phyloP scores from a whole-genome alignment of 2,113 vertebrate species.

The Microcebus griseorufus region DNA sequence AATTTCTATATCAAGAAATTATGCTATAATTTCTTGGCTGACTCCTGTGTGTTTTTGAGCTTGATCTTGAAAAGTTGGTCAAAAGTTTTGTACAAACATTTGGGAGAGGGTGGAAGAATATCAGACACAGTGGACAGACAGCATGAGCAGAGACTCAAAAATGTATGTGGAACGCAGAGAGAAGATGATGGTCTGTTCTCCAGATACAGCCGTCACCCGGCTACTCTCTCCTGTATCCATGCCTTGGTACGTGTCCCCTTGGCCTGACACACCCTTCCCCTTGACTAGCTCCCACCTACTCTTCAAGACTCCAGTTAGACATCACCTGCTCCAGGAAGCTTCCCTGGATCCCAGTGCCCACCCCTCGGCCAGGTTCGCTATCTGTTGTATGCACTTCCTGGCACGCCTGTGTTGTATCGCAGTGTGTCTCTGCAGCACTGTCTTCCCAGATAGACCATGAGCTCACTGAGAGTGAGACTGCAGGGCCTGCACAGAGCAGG shows the following conservation, averaged over 20 bases:
- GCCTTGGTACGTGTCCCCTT: neutral
- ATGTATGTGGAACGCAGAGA: neutral
- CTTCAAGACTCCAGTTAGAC: neutral
- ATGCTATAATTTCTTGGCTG: neutral
- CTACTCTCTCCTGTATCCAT: neutral
- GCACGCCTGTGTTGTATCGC: neutral
- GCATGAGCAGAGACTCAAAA: neutral
- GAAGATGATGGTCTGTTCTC: neutral
- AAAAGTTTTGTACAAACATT: neutral
- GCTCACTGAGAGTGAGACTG: neutral
- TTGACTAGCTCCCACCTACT: neutral
- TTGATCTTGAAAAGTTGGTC: neutral
- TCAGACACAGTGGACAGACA: neutral
- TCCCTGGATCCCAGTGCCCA: too few species aligned
- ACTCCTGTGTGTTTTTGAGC: neutral
- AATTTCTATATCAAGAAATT: too few species aligned
- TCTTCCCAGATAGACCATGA: slow-evolving; percentile 14
- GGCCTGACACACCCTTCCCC: neutral
- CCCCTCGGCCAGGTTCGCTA: neutral
- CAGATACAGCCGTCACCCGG: neutral
- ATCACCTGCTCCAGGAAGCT: neutral
- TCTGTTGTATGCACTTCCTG: too few species aligned
- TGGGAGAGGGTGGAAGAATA: neutral
- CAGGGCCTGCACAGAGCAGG: neutral
- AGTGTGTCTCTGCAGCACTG: neutral